Percentiles rank a stretch among this genome's conserved stretches.
Conservation (phyloP, 2,888 invertebrate species). For the Xestia xanthographa region DNA sequence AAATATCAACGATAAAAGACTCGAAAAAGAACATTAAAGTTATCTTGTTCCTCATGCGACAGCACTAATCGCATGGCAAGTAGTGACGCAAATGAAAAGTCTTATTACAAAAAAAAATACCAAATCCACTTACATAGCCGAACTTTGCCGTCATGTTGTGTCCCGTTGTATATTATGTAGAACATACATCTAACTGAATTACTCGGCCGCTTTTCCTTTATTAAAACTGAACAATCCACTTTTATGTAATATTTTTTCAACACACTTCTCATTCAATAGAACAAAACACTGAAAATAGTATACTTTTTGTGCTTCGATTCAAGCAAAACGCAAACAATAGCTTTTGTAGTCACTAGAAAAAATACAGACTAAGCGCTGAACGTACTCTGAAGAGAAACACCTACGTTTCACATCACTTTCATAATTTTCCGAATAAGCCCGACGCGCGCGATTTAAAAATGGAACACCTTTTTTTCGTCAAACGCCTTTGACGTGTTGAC, state of each 20-base stretch:
- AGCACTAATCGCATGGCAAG: conserved; percentile 50
- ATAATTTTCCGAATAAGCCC: conserved; percentile 85
- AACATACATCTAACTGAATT: conserved; percentile 90
- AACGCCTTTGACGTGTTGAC: conserved; percentile 78
- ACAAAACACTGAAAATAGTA: conserved; percentile 87
- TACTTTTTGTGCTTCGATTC: conserved; percentile 81
- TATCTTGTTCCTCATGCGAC: conserved; percentile 40
- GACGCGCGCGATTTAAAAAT: conserved; percentile 78
- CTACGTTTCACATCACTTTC: conserved; percentile 87
- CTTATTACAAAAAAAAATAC: conserved; percentile 29
- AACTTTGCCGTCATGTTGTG: conserved; percentile 91
- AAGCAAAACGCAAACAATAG: conserved; percentile 85
- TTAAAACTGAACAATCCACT: conserved; percentile 88
- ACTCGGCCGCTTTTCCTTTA: conserved; percentile 86
- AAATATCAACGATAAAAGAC: conserved; percentile 44
- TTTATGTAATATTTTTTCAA: conserved; percentile 88
- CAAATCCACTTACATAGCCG: conserved; percentile 88
- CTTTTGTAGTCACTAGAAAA: conserved; percentile 87
- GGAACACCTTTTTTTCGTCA: conserved; percentile 80
- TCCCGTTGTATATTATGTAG: conserved; percentile 90
- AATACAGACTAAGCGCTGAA: conserved; percentile 81
- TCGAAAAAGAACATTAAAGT: conserved; percentile 36
- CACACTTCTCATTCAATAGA: conserved; percentile 86
- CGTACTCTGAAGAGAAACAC: conserved; percentile 82
- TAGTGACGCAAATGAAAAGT: conserved; percentile 36